Base-by-base conservation (phyloP, 2,888 invertebrate genomes). In the Hyposoter didymator region DNA sequence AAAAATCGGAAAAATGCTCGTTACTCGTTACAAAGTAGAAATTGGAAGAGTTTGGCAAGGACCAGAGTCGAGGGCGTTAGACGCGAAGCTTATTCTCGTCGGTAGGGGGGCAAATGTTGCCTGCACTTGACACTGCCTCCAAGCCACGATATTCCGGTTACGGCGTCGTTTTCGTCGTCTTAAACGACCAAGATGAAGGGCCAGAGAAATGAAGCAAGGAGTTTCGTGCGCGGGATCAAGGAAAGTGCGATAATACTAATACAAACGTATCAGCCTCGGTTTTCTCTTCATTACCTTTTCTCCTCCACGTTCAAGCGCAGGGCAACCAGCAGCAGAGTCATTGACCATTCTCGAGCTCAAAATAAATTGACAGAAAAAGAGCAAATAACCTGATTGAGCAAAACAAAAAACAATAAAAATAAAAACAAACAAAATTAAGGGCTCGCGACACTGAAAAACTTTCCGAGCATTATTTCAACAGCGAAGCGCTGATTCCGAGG, bases 71-170 rank as follows among this genome's bases (percentile, higher is more conserved):
- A 35, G 59, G 70, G 49, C 72, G 79, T 49, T 8, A 32, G 64
- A 5, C 49, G 10, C 7, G 67, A 67, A 78, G 49, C 49, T 66
- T 76, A 35, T 39, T 55, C 12, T 55, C 22, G 55, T 55, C 22
- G 73, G 52, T 10, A 75, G 47, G 14, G 19, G 43, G 43, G 66
- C 49, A 67, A 69, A 45, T 69, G 80, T 75, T 80, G 84, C 86
- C 91, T 91, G 91, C 89, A 87, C 88, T 89, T 91, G 91, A 91
- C 91, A 90, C 91, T 88, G 89, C 79, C 82, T 74, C 70, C 66
- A 64, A 67, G 85, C 83, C 84, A 84, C 87, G 85, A 89, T 89
- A 88, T 89, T 90, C 90, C 88, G 90, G 59, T 91, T 90, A 89
- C 85, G 83, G 62, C 78, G 45, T 74, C n/a, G 49, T 70, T 45